phyloP scores from a whole-genome alignment of 2,797 vertebrate species.

The Acanthis flammea region DNA sequence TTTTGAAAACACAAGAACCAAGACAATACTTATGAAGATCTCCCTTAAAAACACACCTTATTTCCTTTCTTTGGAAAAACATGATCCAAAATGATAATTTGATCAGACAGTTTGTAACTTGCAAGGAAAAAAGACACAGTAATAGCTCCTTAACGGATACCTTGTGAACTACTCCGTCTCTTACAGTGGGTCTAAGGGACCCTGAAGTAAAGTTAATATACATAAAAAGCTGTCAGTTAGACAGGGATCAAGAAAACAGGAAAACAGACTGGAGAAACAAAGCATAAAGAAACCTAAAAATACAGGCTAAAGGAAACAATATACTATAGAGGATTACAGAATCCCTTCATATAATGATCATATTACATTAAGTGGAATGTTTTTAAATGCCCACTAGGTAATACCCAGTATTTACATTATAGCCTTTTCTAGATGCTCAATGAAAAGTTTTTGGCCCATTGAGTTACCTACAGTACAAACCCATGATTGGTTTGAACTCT shows the following conservation, averaged over 20 bases:
- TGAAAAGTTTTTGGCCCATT: neutral
- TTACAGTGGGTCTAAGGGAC: neutral
- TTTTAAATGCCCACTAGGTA: neutral
- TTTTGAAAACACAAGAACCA: neutral
- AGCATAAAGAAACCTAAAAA: neutral
- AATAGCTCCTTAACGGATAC: neutral
- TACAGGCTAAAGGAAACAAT: neutral
- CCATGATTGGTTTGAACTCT: neutral
- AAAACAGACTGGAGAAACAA: neutral
- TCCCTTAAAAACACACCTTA: neutral
- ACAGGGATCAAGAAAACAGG: neutral
- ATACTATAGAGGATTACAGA: neutral
- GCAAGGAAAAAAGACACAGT: neutral
- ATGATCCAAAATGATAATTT: neutral
- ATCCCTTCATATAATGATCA: neutral
- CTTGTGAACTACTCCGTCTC: neutral
- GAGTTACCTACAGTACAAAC: neutral
- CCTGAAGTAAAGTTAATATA: neutral
- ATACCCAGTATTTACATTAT: neutral
- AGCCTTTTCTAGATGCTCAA: neutral
- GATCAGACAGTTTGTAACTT: neutral
- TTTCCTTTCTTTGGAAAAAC: neutral
- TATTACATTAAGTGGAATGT: neutral
- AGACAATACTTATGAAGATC: neutral
- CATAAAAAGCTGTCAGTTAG: neutral